Base-by-base conservation (phyloP, 2,113 vertebrate genomes). In the Gallinago paraguaiae region DNA sequence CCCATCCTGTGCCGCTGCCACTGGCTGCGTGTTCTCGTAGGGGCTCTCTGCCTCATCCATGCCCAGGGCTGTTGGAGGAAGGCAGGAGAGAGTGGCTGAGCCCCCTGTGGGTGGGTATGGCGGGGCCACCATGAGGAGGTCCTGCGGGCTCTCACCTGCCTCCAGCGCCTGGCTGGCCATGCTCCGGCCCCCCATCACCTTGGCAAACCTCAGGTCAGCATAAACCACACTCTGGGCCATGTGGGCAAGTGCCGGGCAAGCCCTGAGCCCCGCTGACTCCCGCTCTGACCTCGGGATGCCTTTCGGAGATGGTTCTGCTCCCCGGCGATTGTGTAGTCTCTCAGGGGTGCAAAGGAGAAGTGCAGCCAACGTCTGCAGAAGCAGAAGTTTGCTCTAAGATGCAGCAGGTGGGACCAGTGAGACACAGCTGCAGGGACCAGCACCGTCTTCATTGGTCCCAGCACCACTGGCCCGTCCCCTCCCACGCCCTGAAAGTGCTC, bases 151-250 rank as follows among this genome's bases (percentile, higher is more conserved):
- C 96, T 95, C 41, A 95, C 96, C 96, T 95, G 91, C 93, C 69
- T 96, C 95, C 86, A 95, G 69, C 0, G 39, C 72, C 83, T 95
- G 94, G 65, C 53, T 95, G 83, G 93, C 86, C n/a, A 1, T 23
- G 77, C 74, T 92, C 30, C 41, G 83, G 43, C 69, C 48, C 2
- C 88, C 83, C 39, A 88, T n/a, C 86, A 75, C 86, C 45, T 96
- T 97, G 81, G 94, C 77, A 84, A 97, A 96, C 65, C 89, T 94
- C 91, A 97, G 61, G 48, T 97, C 96, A n/a, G 94, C 91, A 13
- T 95, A 96, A 48, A 96, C 48, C 74, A 90, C 2, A 2, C 92
- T 76, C 57, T 95, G 92, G 14, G 95, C 94, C 96, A 96, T 97
- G 86, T 70, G 46, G 69, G n/a, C 11, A 6, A 74, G 27, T 0